Base-by-base conservation (phyloP, 2,888 invertebrate species). In the Drosophila paramelanica region DNA sequence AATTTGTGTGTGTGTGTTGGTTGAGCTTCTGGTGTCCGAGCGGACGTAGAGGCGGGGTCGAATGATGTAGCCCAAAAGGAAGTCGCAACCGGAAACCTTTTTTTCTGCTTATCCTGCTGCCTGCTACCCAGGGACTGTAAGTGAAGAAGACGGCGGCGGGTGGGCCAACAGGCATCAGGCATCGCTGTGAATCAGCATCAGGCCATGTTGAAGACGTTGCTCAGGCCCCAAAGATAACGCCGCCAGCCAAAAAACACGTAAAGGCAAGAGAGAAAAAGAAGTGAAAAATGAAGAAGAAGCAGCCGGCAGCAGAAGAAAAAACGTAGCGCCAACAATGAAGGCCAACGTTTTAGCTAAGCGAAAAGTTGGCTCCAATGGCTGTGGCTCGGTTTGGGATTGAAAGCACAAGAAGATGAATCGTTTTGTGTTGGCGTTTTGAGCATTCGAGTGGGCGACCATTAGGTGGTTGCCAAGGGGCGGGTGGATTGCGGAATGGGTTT, bases 331-430 rank as follows among this genome's bases (percentile, higher is more conserved):
- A 65, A 81, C 84, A 74, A 85, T 81, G 77, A 81, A 86, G 87
- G 77, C 77, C 71, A 76, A 67, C 65, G 84, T 79, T 73, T 82
- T 73, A 70, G 83, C 87, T 72, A 75, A 89, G 79, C 80, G 76
- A 67, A 73, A 87, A 81, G 84, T 89, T 80, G 70, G 67, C 60
- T 66, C 77, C 71, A 65, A 49, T 64, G 67, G 65, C 31, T 53
- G 66, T 55, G 43, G 47, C 50, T 57, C 23, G 64, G 71, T 85
- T 87, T 78, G 88, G 85, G 65, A 67, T 84, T 81, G 75, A 84
- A 79, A 88, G 86, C 81, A 78, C 64, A 62, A 73, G 90, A 90
- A 90, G 91, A 91, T 90, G 90, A 89, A 91, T 89, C 90, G 91
- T 81, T 90, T 90, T 89, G 90, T 83, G 89, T 89, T 83, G 91